Base-by-base conservation (phyloP, 2,113 vertebrate species). In the Rhodinocichla rosea region DNA sequence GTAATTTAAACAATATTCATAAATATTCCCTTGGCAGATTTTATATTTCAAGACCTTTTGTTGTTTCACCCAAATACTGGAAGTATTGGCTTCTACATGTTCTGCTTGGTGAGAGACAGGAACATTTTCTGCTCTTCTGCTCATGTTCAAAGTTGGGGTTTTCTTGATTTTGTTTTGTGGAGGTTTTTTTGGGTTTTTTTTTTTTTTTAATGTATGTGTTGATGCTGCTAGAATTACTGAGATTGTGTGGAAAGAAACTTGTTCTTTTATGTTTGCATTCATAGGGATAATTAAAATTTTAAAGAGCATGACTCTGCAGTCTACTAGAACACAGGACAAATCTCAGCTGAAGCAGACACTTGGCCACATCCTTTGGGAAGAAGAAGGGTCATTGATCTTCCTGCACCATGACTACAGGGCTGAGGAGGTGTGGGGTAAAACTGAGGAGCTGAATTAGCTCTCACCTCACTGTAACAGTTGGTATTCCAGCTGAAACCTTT, bases 1-100 rank as follows among this genome's bases (percentile, higher is more conserved):
- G 90, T 96, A 94, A 94, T 97, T 95, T 94, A 91, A 93, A 37
- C 47, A 63, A 24, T 20, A 60, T 89, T 97, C 95, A 94, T 85
- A 92, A 94, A 89, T 93, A 90, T 60, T 94, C 94, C 93, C 89
- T 16, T 91, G 92, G 67, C 56, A 75, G 45, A 70, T 57, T 78
- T 96, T 88, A 55, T 82, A 67, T 92, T 92, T 92, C 63, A 96
- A 62, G 92, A 83, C 82, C 93, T 93, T 90, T 81, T 67, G 70
- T 94, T 95, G 26, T 96, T 79, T 70, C 52, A 87, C 59, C 30
- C 40, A 90, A 82, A 60, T 94, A 84, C 49, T 88, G 82, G 7
- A 83, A 83, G 55, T 93, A 37, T 33, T 4, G 26, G 24, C 30
- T 87, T 73, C 56, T 92, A 56, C 65, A 59, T 68, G n/a, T 79